Evolutionary conservation across 2,113 vertebrate species (phyloP).

Genomic region (Eptesicus fuscus): DNA sequence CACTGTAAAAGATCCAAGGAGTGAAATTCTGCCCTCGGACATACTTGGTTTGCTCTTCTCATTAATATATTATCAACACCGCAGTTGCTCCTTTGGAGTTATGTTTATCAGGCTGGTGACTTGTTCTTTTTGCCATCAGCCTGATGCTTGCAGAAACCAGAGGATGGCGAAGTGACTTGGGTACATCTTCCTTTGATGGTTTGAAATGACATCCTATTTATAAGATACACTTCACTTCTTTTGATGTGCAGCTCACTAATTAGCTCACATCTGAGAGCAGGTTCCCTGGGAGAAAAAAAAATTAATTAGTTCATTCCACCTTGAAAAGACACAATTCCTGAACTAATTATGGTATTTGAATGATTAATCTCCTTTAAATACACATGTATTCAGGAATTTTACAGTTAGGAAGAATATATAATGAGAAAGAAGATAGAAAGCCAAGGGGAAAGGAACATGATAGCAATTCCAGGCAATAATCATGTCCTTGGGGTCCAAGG

Average conservation of each 20-base stretch:
- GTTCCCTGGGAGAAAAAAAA: slow-evolving; percentile 56
- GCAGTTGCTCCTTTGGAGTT: background rate
- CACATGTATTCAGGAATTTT: slow-evolving; percentile 57
- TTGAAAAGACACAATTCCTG: slow-evolving; percentile 70
- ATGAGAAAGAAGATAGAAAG: slow-evolving; percentile 22
- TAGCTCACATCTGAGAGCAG: slow-evolving; percentile 67
- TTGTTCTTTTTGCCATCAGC: background rate
- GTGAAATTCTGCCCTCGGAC: background rate
- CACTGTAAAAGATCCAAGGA: background rate
- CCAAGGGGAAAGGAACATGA: background rate
- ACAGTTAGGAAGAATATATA: slow-evolving; percentile 26
- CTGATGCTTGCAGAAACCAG: background rate
- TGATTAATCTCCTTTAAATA: slow-evolving; percentile 74
- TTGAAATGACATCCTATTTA: slow-evolving; percentile 73
- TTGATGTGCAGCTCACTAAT: slow-evolving; percentile 66
- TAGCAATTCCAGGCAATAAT: background rate
- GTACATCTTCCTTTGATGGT: slow-evolving; percentile 60
- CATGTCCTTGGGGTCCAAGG: background rate
- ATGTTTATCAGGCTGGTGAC: background rate
- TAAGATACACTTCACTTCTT: slow-evolving; percentile 66
- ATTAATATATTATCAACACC: background rate
- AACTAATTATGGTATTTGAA: slow-evolving; percentile 69
- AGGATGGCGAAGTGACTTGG: background rate
- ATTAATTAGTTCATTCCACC: slow-evolving; percentile 71
- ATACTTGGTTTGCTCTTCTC: background rate